These are phyloP conservation scores for Meloidogyne exigua DNA, from an alignment of 1,140 invertebrate genomes.

Conservation along the genomic window DNA sequence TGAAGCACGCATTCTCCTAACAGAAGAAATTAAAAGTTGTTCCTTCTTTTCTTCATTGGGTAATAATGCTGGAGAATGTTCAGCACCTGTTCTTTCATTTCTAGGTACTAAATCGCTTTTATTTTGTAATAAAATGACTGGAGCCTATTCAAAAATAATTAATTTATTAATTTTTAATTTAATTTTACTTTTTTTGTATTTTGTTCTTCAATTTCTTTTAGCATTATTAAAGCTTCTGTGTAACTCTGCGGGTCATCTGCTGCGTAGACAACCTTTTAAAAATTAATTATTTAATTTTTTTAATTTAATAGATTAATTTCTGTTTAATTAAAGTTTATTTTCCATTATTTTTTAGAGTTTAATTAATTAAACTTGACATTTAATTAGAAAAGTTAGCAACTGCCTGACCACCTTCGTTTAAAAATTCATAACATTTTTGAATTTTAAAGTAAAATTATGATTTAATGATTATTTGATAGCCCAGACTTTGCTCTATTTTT, in stretches of 20 bases:
- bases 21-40: conserved; percentile 8
- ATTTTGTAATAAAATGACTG: conserved; percentile 53
- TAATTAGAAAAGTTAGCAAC: too few species aligned
- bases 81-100: not conserved
- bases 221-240: conserved; percentile 52
- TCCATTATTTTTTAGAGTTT: not conserved
- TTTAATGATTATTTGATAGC: not conserved
- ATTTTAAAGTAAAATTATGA: not conserved
- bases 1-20: conserved; percentile 34
- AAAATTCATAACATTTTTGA: not conserved
- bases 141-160: conserved; percentile 35
- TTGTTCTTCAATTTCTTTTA: conserved; percentile 51
- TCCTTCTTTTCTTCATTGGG: conserved; percentile 19
- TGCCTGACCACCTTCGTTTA: not conserved
- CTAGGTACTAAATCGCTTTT: conserved; percentile 41
- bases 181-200: conserved; percentile 36
- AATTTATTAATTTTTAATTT: not conserved
- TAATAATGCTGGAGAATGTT: conserved; percentile 10
- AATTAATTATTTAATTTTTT: not conserved
- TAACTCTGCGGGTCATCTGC: conserved; percentile 48
- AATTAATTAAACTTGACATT: not conserved
- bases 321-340: not conserved
- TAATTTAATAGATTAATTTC: not conserved
- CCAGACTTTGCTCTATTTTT: not conserved
- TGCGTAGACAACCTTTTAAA: conserved; percentile 58